These are phyloP conservation scores for Alitta virens DNA, from an alignment of 2,888 invertebrate genomes.

Conservation along the genomic window DNA sequence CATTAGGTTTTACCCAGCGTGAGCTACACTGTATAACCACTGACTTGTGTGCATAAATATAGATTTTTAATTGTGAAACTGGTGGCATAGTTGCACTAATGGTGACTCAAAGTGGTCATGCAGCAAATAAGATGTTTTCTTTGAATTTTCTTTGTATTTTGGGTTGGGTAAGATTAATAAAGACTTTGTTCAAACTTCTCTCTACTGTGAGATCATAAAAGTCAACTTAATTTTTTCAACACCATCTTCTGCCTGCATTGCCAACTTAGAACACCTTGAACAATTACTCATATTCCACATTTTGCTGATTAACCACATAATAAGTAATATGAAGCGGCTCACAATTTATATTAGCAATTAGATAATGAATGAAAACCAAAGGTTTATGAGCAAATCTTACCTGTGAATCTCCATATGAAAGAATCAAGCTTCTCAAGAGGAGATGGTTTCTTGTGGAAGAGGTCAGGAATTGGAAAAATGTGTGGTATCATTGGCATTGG, in stretches of 20 bases:
- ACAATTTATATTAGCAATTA: too few relatives aligned
- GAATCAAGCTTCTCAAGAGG: slow-evolving; percentile 5
- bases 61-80: background rate
- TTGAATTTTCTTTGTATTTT: slow-evolving; percentile 5
- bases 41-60: too few relatives aligned
- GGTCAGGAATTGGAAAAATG: slow-evolving; percentile 5
- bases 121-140: slow-evolving; percentile 4
- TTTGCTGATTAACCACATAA: slow-evolving; percentile 12
- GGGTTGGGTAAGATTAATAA: background rate
- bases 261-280: slow-evolving; percentile 4
- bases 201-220: background rate
- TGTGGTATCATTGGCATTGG: slow-evolving; percentile 11
- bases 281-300: slow-evolving; percentile 10
- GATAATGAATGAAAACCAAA: too few relatives aligned
- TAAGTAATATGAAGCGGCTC: too few relatives aligned
- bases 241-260: slow-evolving; percentile 2
- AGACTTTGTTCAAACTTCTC: background rate
- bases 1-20: too few relatives aligned
- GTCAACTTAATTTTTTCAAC: slow-evolving; percentile 1
- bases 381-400: too few relatives aligned
- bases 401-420: slow-evolving; percentile 12
- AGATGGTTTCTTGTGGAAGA: slow-evolving; percentile 5
- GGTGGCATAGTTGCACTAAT: background rate
- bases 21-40: too few relatives aligned
- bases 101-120: background rate